Evolutionary conservation across 2,797 vertebrate genomes (phyloP), one percentile per base, ranked within the genome.

Genomic region (Mus spretus): DNA sequence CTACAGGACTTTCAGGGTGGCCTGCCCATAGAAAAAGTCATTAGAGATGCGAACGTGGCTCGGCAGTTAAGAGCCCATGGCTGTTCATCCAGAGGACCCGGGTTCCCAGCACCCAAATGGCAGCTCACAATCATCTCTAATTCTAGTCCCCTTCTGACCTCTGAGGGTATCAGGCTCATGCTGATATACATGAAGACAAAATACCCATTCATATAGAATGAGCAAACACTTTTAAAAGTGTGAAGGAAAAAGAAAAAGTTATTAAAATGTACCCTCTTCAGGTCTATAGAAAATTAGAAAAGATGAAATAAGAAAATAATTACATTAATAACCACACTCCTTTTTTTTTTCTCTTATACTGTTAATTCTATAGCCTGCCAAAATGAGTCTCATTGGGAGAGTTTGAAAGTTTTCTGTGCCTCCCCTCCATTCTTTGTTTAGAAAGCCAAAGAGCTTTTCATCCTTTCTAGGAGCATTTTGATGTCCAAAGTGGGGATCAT

Each of bases 401-500:
- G 11, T 65, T 40, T 78, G 55, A 74, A 90, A 91, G 31, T 11
- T 61, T 89, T 91, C 75, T 50, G 28, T 72, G 37, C 28, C 61
- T 74, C 15, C 74, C 47, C 44, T 82, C 15, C 37, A 12, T 90
- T 67, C 89, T 94, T 91, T 89, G 87, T 95, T 94, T 89, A 94
- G 77, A 63, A 93, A 93, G 67, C 57, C 53, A 87, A 53, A 47
- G 34, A 74, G 53, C 74, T 95, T 89, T 88, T 37, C n/a, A 37
- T 72, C 75, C 72, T 44, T 87, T 96, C 53, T 72, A 57, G 86
- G 40, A 94, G 67, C 37, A n/a, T 94, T 95, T 97, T 85, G 93
- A 84, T 93, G 89, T 92, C 94, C 87, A 97, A 90, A 97, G 90
- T 4, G 74, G 94, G 96, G 87, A 77, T 82, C 90, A 74, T 6